Percentiles rank a stretch among this genome's conserved stretches.
These are phyloP conservation scores for Pseudoips prasinana DNA, from an alignment of 2,888 invertebrate genomes.

Conservation along the genomic window DNA sequence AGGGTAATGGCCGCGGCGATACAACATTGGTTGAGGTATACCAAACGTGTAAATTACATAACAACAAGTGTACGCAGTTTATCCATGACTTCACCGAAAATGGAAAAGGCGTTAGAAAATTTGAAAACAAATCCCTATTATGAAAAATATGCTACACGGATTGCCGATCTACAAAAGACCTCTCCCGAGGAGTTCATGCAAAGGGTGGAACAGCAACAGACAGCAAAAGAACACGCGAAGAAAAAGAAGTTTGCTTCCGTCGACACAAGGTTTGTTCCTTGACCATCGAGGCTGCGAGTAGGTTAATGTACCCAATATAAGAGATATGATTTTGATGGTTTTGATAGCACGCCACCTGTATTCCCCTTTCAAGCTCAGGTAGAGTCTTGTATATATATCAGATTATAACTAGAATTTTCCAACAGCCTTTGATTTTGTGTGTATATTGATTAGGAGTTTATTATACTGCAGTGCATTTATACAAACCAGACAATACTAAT, in stretches of 20 bases:
- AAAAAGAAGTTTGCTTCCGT: slow-evolving; percentile 58
- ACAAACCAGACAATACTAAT: too few relatives aligned
- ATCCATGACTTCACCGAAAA: slow-evolving; percentile 57
- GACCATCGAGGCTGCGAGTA: too few relatives aligned
- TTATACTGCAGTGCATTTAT: too few relatives aligned
- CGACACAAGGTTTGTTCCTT: slow-evolving; percentile 60
- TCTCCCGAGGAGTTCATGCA: slow-evolving; percentile 88
- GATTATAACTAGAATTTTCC: too few relatives aligned
- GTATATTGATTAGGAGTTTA: too few relatives aligned
- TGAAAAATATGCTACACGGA: slow-evolving; percentile 90
- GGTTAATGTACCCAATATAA: too few relatives aligned
- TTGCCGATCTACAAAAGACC: slow-evolving; percentile 87
- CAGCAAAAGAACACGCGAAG: slow-evolving; percentile 54
- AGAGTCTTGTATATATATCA: too few relatives aligned
- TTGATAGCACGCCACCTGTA: too few relatives aligned
- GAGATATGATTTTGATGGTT: too few relatives aligned
- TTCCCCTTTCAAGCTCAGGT: too few relatives aligned
- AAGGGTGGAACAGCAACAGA: slow-evolving; percentile 80
- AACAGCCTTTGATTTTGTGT: too few relatives aligned
- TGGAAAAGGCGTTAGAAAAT: slow-evolving; percentile 78
- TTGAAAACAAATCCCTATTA: slow-evolving; percentile 88
- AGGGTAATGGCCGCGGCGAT: slow-evolving; percentile 36
- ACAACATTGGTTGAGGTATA: slow-evolving; percentile 16
- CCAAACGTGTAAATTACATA: slow-evolving; percentile 28
- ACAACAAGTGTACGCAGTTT: slow-evolving; percentile 40